Percentiles rank a stretch among this genome's conserved stretches.
These are phyloP conservation scores for Vanessa atalanta DNA, from an alignment of 1,140 invertebrate genomes.

Conservation along the genomic window DNA sequence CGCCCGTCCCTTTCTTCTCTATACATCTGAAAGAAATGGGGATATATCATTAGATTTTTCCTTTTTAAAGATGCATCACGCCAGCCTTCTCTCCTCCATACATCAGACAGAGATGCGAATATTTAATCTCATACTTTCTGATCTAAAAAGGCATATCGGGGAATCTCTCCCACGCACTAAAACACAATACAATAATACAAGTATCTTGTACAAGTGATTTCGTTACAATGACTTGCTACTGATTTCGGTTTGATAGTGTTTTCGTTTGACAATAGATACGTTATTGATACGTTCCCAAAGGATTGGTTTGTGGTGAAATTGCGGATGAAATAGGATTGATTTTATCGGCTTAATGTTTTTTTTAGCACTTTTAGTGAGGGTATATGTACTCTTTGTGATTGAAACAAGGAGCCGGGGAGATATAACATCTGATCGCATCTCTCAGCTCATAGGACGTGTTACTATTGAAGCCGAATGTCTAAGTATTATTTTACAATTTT, in stretches of 20 bases:
- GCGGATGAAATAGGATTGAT: slow-evolving; percentile 14
- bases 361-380: background rate
- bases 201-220: slow-evolving; percentile 19
- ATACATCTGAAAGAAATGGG: background rate
- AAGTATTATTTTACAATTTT: too few species aligned
- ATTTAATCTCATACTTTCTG: background rate
- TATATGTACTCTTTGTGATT: background rate
- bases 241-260: slow-evolving; percentile 23
- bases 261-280: slow-evolving; percentile 7
- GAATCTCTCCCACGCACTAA: slow-evolving; percentile 32
- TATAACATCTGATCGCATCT: too few species aligned
- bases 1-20: background rate
- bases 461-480: too few species aligned
- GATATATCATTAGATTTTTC: background rate
- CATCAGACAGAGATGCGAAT: background rate
- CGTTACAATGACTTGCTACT: slow-evolving; percentile 9
- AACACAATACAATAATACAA: slow-evolving; percentile 5
- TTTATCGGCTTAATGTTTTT: slow-evolving; percentile 22
- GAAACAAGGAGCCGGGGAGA: too few species aligned
- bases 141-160: slow-evolving; percentile 9
- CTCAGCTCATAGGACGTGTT: too few species aligned
- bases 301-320: slow-evolving; percentile 23
- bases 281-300: slow-evolving; percentile 18
- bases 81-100: background rate
- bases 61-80: background rate